A percentile compares a stretch with the other conserved stretches of the same genome.
phyloP scores from a whole-genome alignment of 2,797 vertebrate species.

The Neosilurus mollespiculum region DNA sequence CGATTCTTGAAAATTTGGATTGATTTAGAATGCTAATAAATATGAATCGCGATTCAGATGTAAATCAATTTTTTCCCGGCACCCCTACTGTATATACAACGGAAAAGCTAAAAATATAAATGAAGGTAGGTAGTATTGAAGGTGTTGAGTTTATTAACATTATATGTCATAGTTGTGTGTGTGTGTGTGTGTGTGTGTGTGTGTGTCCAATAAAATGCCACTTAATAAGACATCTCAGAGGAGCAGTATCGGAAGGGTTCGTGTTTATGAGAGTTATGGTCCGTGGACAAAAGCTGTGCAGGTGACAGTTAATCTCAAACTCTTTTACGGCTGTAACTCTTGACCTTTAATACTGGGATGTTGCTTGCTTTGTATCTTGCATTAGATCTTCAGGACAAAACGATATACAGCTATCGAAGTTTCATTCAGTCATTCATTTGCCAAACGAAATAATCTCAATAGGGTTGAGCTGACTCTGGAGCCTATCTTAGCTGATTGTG shows the following conservation, averaged over 20 bases:
- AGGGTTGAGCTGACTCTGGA: too few species aligned
- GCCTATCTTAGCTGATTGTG: too few species aligned
- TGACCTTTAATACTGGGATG: conserved; percentile 1
- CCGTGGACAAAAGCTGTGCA: not conserved
- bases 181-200: too few species aligned
- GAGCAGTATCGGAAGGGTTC: not conserved
- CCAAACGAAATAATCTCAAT: too few species aligned
- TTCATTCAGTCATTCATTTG: too few species aligned
- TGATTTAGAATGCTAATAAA: too few species aligned
- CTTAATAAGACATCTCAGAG: not conserved
- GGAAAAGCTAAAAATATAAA: not conserved
- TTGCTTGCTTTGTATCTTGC: not conserved
- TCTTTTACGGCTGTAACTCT: not conserved
- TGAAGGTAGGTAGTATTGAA: not conserved
- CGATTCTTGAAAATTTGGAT: too few species aligned
- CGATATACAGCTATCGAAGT: not conserved
- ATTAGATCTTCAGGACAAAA: not conserved
- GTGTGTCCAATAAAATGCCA: not conserved
- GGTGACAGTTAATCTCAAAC: not conserved
- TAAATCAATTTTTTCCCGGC: too few species aligned
- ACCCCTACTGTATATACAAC: too few species aligned
- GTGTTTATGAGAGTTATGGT: not conserved
- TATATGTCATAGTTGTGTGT: not conserved
- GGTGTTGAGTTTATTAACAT: not conserved
- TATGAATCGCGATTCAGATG: too few species aligned